Percentiles rank a stretch among this genome's conserved stretches.
Conservation (phyloP, 2,113 vertebrate genomes). For the Seriola quinqueradiata region DNA sequence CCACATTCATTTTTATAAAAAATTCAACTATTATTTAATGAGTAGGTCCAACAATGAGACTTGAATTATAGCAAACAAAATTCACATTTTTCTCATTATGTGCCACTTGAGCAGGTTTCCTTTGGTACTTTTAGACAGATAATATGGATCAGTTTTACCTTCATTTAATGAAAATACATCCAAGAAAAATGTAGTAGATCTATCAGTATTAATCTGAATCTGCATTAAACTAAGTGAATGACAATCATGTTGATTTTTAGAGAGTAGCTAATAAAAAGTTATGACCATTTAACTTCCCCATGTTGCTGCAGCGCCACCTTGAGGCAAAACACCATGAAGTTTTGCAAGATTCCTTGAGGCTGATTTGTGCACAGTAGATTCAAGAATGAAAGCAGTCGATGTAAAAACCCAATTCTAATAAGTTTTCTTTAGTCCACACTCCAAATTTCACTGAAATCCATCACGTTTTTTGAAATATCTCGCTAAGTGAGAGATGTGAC, state of each 20-base stretch:
- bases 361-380: neutral
- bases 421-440: neutral
- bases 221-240: neutral
- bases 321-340: neutral
- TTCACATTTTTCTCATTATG: neutral
- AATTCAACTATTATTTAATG: conserved; percentile 3
- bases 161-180: neutral
- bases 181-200: neutral
- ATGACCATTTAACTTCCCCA: neutral
- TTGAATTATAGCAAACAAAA: neutral
- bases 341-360: neutral
- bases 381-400: neutral
- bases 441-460: neutral
- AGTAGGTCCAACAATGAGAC: neutral
- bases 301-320: conserved; percentile 2
- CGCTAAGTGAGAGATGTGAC: neutral
- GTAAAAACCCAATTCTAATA: neutral
- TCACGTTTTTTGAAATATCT: neutral
- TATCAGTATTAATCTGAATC: neutral
- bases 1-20: neutral
- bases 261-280: neutral
- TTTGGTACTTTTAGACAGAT: neutral
- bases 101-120: neutral
- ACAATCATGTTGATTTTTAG: conserved; percentile 8
- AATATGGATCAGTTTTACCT: neutral